These are phyloP conservation scores for Penaeus japonicus DNA, from an alignment of 1,140 invertebrate species.

Conservation along the genomic window DNA sequence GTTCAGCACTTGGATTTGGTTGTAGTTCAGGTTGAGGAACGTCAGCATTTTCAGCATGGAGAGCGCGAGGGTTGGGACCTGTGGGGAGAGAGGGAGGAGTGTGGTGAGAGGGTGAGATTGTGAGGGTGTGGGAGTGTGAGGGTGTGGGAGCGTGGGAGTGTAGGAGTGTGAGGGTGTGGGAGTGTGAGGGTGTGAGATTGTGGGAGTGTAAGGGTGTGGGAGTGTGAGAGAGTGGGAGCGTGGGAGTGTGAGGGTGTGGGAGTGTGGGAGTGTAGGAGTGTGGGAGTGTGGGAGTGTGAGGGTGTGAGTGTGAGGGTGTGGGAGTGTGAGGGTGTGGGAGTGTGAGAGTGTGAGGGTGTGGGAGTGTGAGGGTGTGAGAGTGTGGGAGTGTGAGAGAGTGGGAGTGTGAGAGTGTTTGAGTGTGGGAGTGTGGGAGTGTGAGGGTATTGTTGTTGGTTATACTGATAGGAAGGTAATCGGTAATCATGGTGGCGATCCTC, in stretches of 20 bases:
- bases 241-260: no score
- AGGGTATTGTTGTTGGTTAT: no score
- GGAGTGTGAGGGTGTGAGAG: background rate
- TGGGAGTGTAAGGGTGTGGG: no score
- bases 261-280: background rate
- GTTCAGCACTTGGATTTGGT: constrained; percentile 9
- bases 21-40: constrained; percentile 40
- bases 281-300: no score
- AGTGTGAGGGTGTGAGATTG: no score
- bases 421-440: no score
- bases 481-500: no score
- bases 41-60: constrained; percentile 4
- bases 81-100: background rate
- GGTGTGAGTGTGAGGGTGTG: background rate
- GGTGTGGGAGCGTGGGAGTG: no score
- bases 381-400: background rate
- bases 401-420: background rate
- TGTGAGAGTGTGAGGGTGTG: background rate
- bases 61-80: background rate
- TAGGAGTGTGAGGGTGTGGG: no score
- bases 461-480: no score
- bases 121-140: no score
- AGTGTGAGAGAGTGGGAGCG: no score
- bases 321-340: background rate
- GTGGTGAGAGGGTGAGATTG: background rate